phyloP scores from a whole-genome alignment of 1,140 invertebrate species.

The Drosophila melanica region DNA sequence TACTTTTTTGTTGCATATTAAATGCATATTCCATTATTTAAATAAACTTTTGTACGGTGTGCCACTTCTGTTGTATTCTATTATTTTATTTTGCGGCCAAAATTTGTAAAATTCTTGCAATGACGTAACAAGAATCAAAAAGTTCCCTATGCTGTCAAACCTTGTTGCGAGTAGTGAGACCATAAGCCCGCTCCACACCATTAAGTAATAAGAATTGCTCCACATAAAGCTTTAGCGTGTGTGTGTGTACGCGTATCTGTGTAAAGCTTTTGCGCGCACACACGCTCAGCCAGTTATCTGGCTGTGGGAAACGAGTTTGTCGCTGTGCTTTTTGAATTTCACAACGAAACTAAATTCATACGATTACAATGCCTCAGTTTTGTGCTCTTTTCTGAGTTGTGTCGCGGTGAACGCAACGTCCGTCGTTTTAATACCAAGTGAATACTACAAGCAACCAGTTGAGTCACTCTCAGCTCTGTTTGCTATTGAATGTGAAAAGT shows the following conservation, averaged over 20 bases:
- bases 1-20: not conserved
- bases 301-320: slow-evolving; percentile 62
- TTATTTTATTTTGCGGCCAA: not conserved
- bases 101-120: not conserved
- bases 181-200: not conserved
- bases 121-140: slow-evolving; percentile 27
- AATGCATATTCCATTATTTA: not conserved
- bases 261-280: slow-evolving; percentile 45
- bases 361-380: slow-evolving; percentile 33
- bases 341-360: slow-evolving; percentile 78
- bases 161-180: slow-evolving; percentile 8
- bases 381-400: slow-evolving; percentile 34
- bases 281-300: slow-evolving; percentile 49
- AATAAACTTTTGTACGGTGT: not conserved
- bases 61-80: not conserved
- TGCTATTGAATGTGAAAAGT: slow-evolving; percentile 40
- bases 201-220: too few relatives aligned
- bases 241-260: slow-evolving; percentile 23
- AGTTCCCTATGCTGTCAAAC: not conserved
- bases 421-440: slow-evolving; percentile 49
- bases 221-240: not conserved
- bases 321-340: slow-evolving; percentile 78
- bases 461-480: slow-evolving; percentile 48
- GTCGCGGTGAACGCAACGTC: slow-evolving; percentile 2
- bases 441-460: slow-evolving; percentile 66